phyloP scores from a whole-genome alignment of 2,113 vertebrate species.

The Corvus cornix region DNA sequence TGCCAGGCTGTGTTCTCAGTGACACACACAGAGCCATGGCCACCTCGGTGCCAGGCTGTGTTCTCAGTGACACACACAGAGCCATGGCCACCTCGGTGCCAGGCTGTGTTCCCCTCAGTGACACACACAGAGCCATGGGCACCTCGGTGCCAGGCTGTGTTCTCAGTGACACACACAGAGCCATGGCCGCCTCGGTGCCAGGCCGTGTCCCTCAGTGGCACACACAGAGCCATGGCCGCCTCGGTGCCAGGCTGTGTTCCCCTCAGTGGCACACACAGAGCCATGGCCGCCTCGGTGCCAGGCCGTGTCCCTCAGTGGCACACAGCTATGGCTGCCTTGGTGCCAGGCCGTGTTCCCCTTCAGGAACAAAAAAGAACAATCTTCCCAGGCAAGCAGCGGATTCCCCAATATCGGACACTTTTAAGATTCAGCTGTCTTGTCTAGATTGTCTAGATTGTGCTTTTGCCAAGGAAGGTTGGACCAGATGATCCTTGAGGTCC shows the following conservation, averaged over 20 bases:
- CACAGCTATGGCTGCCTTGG: neutral
- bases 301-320: rapidly evolving
- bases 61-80: no score
- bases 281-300: neutral
- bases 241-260: rapidly evolving
- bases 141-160: rapidly evolving
- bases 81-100: neutral
- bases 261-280: no score
- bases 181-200: neutral
- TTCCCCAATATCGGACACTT: neutral
- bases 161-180: no score
- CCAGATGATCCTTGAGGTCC: no score
- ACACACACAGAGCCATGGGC: neutral
- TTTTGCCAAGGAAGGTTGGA: neutral
- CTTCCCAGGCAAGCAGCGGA: no score
- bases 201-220: no score
- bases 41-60: no score
- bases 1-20: neutral
- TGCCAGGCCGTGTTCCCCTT: rapidly evolving
- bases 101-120: rapidly evolving
- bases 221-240: neutral
- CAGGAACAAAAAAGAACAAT: neutral
- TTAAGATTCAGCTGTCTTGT: rapidly evolving
- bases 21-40: no score
- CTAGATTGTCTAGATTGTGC: no score